Percentiles rank a stretch among this genome's conserved stretches.
These are phyloP conservation scores for Nemurella pictetii DNA, from an alignment of 2,888 invertebrate species.

Conservation along the genomic window DNA sequence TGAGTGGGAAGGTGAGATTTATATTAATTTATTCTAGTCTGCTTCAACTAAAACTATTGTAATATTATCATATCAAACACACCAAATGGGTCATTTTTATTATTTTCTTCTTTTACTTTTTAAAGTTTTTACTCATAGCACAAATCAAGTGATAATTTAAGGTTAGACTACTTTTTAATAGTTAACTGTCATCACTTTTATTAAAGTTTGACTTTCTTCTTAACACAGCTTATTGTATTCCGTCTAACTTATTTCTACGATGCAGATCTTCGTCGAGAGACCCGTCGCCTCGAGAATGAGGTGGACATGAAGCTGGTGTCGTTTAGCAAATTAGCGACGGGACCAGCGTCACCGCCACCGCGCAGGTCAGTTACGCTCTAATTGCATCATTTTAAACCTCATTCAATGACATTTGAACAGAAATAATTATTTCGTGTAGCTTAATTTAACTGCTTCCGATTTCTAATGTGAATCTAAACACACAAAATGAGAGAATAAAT, in stretches of 20 bases:
- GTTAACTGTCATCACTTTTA: not conserved
- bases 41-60: too few relatives aligned
- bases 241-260: too few relatives aligned
- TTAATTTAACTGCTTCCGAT: not conserved
- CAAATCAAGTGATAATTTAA: not conserved
- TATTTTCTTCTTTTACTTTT: not conserved
- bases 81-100: not conserved
- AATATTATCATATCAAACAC: too few relatives aligned
- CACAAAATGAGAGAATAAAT: too few relatives aligned
- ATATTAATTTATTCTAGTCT: too few relatives aligned
- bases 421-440: not conserved
- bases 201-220: too few relatives aligned
- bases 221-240: too few relatives aligned
- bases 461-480: not conserved
- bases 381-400: not conserved
- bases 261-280: slow-evolving; percentile 88
- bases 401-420: not conserved
- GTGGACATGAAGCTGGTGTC: slow-evolving; percentile 94
- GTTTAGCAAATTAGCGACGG: slow-evolving; percentile 90
- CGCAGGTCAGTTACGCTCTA: not conserved
- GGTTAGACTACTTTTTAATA: not conserved
- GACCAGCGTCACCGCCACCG: slow-evolving; percentile 45
- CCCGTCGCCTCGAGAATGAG: slow-evolving; percentile 92
- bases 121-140: too few relatives aligned
- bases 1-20: not conserved